These are phyloP conservation scores for Vidua macroura DNA, from an alignment of 2,113 vertebrate genomes.

Conservation along the genomic window DNA sequence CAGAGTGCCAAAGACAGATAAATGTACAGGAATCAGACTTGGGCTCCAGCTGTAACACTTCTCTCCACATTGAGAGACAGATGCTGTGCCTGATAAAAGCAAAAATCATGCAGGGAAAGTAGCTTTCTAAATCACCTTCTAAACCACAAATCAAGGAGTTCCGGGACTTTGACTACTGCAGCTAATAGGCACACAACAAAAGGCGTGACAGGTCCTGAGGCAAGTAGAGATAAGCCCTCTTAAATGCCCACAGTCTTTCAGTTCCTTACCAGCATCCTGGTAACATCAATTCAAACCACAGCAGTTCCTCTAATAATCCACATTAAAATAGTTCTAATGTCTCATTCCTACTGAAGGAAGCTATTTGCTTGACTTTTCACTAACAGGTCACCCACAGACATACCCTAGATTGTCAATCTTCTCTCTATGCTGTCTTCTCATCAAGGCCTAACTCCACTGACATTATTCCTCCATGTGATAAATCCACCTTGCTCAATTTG, in stretches of 20 bases:
- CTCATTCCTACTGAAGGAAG: neutral
- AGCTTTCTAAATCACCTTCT: neutral
- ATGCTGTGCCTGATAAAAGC: neutral
- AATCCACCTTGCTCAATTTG: neutral
- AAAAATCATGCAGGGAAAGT: neutral
- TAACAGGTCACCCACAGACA: neutral
- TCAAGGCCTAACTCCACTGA: neutral
- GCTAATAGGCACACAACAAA: neutral
- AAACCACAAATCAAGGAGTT: neutral
- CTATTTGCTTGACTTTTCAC: neutral
- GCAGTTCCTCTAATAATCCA: neutral
- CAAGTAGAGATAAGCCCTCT: neutral
- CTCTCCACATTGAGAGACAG: neutral
- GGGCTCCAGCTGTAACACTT: neutral
- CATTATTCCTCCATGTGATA: neutral
- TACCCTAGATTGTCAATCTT: neutral
- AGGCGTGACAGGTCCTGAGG: neutral
- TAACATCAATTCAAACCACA: neutral
- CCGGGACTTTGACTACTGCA: neutral
- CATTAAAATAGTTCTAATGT: neutral
- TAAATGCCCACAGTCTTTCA: neutral
- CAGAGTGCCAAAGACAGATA: neutral
- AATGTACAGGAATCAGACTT: neutral
- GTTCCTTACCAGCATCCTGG: neutral
- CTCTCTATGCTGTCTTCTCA: neutral